phyloP scores from a whole-genome alignment of 2,797 vertebrate species.

The Alauda arvensis region DNA sequence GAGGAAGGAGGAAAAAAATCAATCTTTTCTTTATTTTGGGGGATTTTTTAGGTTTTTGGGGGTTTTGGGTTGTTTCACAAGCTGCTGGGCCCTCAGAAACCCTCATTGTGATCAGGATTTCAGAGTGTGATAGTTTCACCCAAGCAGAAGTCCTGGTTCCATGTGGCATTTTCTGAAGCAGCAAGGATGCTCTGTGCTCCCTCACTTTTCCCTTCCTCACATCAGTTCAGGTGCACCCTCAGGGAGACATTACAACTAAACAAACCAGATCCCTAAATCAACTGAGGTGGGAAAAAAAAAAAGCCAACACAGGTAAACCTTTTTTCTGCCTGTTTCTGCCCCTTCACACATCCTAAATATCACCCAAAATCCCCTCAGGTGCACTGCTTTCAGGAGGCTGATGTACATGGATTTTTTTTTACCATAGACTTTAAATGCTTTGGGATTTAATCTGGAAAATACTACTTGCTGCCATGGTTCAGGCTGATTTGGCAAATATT shows the following conservation, averaged over 20 bases:
- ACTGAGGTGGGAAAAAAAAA: not conserved
- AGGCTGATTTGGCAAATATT: not conserved
- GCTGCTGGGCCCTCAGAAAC: not conserved
- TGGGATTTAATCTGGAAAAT: not conserved
- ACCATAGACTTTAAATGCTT: not conserved
- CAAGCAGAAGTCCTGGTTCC: not conserved
- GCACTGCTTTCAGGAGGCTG: not conserved
- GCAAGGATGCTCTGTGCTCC: not conserved
- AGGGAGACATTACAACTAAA: not conserved
- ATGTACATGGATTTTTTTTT: not conserved
- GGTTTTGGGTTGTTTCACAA: not conserved
- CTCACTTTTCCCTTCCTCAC: not conserved
- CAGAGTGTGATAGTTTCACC: not conserved
- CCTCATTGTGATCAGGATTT: not conserved
- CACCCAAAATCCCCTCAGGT: not conserved
- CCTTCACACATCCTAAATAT: not conserved
- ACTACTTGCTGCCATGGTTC: not conserved
- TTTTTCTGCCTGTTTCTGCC: not conserved
- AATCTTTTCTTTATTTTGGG: not conserved
- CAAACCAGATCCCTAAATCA: not conserved
- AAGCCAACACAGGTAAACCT: not conserved
- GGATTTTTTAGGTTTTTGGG: too few species aligned
- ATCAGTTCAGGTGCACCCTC: not conserved
- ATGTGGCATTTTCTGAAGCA: not conserved
- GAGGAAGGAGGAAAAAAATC: not conserved